Base-by-base conservation (phyloP, 1,140 invertebrate species). In the Brachionus sp. region DNA sequence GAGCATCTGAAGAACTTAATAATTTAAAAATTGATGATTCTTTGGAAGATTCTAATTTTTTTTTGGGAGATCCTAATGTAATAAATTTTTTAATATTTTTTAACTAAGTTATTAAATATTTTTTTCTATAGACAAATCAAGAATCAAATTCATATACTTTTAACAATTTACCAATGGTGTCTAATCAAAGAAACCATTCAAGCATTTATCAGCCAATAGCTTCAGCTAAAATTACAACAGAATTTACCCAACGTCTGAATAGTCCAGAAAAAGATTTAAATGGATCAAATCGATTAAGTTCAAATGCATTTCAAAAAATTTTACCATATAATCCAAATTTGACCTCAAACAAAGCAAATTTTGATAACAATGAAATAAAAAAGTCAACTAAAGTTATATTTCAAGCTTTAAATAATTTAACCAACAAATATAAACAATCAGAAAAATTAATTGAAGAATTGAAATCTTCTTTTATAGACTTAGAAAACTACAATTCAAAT, bases 361-460 rank as follows among this genome's bases (percentile, higher is more conserved):
- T 35, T 66, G 23, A 23, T 4, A 19, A 70, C 5, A 19, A 35
- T 37, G 66, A 70, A 1, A 9, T 39, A 9, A 44, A 50, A 10
- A 75, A 46, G 13, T 75, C 70, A 12, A 16, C 39, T 6, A 75
- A 75, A 46, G 46, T 75, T 10, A 25, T 75, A 10, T 29, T 75
- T 12, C 42, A 46, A 75, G 70, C 42, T 25, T 75, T 75, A 46
- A 75, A 12, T 46, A 44, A 75, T 46, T 19, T 75, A 5, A 16
- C 35, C 3, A 70, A 70, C 16, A 70, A 70, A 23, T 70, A 70
- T 19, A 70, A 39, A n/a, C 66, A 70, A 19, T 70, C 66, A 19
- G 66, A 70, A 37, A 42, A 70, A 7, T n/a, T 70, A 70, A 46
- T 46, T 23, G 70, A 75, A n/a, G 70, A 75, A 9, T 39, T 75